Conservation (phyloP, 2,888 invertebrate genomes). For the Tetragonula carbonaria region DNA sequence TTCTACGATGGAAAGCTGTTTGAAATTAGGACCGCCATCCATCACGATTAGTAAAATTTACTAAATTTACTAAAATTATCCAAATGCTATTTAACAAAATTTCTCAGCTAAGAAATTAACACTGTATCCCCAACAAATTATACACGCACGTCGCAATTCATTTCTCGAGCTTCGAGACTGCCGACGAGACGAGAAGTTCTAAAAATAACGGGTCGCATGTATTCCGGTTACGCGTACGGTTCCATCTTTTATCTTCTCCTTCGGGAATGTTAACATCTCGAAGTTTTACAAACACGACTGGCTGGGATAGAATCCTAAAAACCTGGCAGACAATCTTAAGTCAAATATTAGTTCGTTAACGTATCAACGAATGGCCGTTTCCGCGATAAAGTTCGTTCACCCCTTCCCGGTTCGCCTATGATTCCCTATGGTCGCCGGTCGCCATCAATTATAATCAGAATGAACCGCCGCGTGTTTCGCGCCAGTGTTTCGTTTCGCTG, state of each 20-base stretch:
- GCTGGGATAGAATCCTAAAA: conserved; percentile 26
- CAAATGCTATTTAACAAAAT: too few species aligned
- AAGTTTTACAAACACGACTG: conserved; percentile 30
- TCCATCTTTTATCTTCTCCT: conserved; percentile 28
- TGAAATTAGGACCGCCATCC: neutral
- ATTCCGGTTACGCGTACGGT: conserved; percentile 20
- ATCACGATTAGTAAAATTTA: too few species aligned
- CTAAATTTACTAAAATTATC: too few species aligned
- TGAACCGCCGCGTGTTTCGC: neutral
- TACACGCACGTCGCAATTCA: neutral
- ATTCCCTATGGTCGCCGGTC: neutral
- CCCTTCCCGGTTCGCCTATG: conserved; percentile 24
- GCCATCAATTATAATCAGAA: conserved; percentile 8
- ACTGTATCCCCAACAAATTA: too few species aligned
- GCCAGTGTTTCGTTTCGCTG: conserved; percentile 6
- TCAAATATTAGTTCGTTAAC: conserved; percentile 62
- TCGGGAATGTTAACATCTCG: conserved; percentile 41
- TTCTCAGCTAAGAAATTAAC: too few species aligned
- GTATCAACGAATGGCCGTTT: conserved; percentile 23
- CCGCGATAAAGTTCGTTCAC: conserved; percentile 66
- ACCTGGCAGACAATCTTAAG: conserved; percentile 50
- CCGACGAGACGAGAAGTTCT: neutral
- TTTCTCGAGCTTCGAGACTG: neutral
- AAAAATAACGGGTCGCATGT: conserved; percentile 6
- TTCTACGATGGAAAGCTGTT: neutral